Conservation (phyloP, 2,797 vertebrate species). For the Neomorphus geoffroyi region DNA sequence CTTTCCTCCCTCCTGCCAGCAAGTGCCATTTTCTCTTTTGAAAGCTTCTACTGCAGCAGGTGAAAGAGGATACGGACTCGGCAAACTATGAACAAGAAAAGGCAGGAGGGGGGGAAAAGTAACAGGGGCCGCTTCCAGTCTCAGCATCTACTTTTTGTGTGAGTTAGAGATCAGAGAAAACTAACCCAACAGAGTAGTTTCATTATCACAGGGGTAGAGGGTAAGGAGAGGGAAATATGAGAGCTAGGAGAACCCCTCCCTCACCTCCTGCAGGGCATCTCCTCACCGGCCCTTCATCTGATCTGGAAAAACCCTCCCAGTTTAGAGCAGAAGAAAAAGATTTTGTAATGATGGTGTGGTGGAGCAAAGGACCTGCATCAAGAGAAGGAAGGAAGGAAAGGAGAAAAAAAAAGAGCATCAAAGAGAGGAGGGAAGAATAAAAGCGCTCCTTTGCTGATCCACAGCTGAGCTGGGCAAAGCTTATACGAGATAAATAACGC, state of each 20-base stretch:
- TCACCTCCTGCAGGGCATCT: not conserved
- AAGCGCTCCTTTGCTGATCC: slow-evolving; percentile 56
- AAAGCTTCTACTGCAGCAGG: not conserved
- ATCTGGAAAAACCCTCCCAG: not conserved
- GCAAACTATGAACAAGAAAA: not conserved
- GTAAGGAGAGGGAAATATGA: not conserved
- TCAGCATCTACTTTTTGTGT: slow-evolving; percentile 19
- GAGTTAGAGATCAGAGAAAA: slow-evolving; percentile 15
- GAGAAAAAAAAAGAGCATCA: not conserved
- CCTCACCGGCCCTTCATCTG: not conserved
- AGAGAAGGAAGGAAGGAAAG: not conserved
- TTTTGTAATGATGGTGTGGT: not conserved
- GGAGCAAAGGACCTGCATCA: slow-evolving; percentile 2
- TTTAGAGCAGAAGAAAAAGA: slow-evolving; percentile 27
- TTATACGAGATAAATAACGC: slow-evolving; percentile 68
- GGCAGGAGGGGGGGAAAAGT: not conserved
- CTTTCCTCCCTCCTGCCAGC: slow-evolving; percentile 21
- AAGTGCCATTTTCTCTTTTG: not conserved
- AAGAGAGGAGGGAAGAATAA: slow-evolving; percentile 35
- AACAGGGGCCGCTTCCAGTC: not conserved
- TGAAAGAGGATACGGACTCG: not conserved
- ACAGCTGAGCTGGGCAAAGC: slow-evolving; percentile 68
- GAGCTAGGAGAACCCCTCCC: not conserved
- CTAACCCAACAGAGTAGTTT: not conserved
- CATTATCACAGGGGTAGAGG: not conserved